Conservation (phyloP, 2,888 invertebrate genomes). For the Drosophila merina region DNA sequence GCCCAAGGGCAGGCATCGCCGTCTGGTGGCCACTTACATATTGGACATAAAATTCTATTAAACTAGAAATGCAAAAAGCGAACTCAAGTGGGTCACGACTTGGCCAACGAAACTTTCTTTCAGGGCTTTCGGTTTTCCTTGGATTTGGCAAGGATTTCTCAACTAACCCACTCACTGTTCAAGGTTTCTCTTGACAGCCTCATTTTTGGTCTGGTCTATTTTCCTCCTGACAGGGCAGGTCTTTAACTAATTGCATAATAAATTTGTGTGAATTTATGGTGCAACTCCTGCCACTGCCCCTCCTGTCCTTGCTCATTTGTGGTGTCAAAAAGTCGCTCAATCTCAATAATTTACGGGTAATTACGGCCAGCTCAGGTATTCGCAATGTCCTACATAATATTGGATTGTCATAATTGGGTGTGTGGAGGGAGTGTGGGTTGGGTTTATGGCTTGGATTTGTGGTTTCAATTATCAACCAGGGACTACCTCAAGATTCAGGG, state of each 20-base stretch:
- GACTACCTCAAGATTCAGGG: too few species aligned
- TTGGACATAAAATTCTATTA: slow-evolving; percentile 58
- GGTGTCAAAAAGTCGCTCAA: slow-evolving; percentile 63
- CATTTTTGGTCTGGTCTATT: slow-evolving; percentile 28
- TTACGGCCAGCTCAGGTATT: slow-evolving; percentile 30
- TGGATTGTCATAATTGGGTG: slow-evolving; percentile 49
- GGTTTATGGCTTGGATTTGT: slow-evolving; percentile 40
- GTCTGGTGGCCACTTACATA: slow-evolving; percentile 26
- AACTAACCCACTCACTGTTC: slow-evolving; percentile 7
- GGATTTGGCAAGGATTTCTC: slow-evolving; percentile 2
- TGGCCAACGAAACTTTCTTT: slow-evolving; percentile 6
- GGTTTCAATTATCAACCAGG: slow-evolving; percentile 38
- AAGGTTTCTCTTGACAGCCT: slow-evolving; percentile 14
- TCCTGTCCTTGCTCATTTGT: slow-evolving; percentile 45
- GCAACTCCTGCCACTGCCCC: slow-evolving; percentile 42
- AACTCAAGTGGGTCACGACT: slow-evolving; percentile 50
- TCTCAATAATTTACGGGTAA: slow-evolving; percentile 47
- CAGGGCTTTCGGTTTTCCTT: slow-evolving; percentile 17
- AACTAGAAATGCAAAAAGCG: slow-evolving; percentile 37
- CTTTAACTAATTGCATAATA: slow-evolving; percentile 75
- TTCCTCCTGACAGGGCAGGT: slow-evolving; percentile 27
- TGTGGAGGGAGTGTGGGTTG: slow-evolving; percentile 49
- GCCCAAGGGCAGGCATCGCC: slow-evolving; percentile 49
- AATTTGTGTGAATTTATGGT: slow-evolving; percentile 66
- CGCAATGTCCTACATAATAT: slow-evolving; percentile 46